phyloP scores from a whole-genome alignment of 2,113 vertebrate genomes.

The Eublepharis macularius region DNA sequence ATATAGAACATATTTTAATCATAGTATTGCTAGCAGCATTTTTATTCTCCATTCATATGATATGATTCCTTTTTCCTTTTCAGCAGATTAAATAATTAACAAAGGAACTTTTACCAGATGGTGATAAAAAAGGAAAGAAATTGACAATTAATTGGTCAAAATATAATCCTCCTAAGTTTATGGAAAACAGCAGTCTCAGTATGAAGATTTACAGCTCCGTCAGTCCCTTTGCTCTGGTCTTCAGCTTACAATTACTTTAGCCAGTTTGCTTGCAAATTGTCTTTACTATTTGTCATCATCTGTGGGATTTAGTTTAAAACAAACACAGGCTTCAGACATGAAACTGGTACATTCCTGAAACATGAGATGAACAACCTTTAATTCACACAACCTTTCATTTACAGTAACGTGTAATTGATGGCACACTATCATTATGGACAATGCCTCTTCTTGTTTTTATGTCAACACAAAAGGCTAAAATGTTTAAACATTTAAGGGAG shows the following conservation, averaged over 20 bases:
- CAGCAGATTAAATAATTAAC: not conserved
- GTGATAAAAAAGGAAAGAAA: slow-evolving; percentile 26
- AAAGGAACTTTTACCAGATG: not conserved
- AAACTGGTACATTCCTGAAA: slow-evolving; percentile 80
- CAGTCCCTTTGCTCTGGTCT: slow-evolving; percentile 63
- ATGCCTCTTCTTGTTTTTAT: slow-evolving; percentile 72
- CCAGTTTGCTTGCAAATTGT: slow-evolving; percentile 74
- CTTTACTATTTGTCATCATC: slow-evolving; percentile 74
- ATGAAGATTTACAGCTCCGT: slow-evolving; percentile 50
- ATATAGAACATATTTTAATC: not conserved
- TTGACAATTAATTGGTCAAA: slow-evolving; percentile 27
- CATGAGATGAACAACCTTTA: slow-evolving; percentile 80
- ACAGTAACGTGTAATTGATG: slow-evolving; percentile 61
- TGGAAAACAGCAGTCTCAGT: slow-evolving; percentile 41
- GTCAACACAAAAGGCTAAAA: slow-evolving; percentile 56
- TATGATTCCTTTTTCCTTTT: not conserved
- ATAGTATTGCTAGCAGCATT: not conserved
- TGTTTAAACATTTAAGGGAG: slow-evolving; percentile 45
- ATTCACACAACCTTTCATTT: slow-evolving; percentile 74
- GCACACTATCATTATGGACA: slow-evolving; percentile 71
- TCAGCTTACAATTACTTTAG: slow-evolving; percentile 64
- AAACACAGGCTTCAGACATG: slow-evolving; percentile 69
- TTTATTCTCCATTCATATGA: not conserved
- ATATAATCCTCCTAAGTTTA: slow-evolving; percentile 5
- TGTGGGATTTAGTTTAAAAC: slow-evolving; percentile 56